These are phyloP conservation scores for Andrena chrysosceles DNA, from an alignment of 2,888 invertebrate genomes.

Conservation along the genomic window DNA sequence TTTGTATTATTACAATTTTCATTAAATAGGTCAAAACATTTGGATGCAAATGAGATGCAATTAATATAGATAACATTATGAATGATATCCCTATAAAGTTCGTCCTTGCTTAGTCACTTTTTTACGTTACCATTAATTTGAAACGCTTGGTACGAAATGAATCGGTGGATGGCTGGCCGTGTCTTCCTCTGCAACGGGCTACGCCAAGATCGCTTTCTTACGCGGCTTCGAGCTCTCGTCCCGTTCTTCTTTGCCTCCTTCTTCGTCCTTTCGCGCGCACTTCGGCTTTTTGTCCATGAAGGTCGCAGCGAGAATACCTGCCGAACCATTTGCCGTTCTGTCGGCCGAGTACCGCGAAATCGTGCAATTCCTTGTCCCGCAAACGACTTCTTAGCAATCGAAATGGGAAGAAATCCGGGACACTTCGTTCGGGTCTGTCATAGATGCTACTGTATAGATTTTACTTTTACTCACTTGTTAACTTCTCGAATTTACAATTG, in stretches of 20 bases:
- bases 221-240: constrained; percentile 49
- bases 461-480: not conserved
- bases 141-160: constrained; percentile 20
- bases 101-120: not conserved
- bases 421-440: not conserved
- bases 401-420: not conserved
- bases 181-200: constrained; percentile 28
- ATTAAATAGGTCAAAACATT: too few species aligned
- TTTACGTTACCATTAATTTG: not conserved
- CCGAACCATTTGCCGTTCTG: constrained; percentile 44
- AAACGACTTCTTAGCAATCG: constrained; percentile 22
- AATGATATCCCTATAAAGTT: not conserved
- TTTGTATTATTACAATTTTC: too few species aligned
- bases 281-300: constrained; percentile 63
- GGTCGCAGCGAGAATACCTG: constrained; percentile 62
- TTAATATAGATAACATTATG: not conserved
- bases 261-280: constrained; percentile 68
- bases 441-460: not conserved
- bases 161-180: constrained; percentile 22
- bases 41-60: too few species aligned
- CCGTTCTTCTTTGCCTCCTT: constrained; percentile 68
- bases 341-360: constrained; percentile 52
- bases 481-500: not conserved
- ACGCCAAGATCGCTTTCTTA: constrained; percentile 53
- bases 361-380: constrained; percentile 43